A percentile compares a stretch with the other conserved stretches of the same genome.
phyloP scores from a whole-genome alignment of 1,140 invertebrate genomes.

The Cydia splendana region DNA sequence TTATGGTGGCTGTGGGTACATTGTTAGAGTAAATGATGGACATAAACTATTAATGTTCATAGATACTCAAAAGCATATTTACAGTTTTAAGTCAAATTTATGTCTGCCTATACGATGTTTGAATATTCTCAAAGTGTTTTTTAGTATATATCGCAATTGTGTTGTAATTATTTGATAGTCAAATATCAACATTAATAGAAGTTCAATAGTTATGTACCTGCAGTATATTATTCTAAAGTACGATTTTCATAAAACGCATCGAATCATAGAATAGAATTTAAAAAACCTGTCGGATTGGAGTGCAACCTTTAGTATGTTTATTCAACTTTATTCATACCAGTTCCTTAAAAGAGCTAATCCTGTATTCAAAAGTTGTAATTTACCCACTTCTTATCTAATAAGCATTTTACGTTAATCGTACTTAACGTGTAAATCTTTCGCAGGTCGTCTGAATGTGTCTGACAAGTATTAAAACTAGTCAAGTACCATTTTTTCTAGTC shows the following conservation, averaged over 20 bases:
- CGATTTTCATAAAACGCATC: background rate
- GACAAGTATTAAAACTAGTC: conserved; percentile 55
- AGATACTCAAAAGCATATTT: no score
- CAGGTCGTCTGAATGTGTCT: conserved; percentile 59
- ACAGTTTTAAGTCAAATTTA: no score
- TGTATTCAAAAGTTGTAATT: no score
- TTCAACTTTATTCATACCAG: no score
- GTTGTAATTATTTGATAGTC: no score
- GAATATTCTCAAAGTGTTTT: no score
- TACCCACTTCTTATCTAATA: background rate
- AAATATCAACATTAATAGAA: no score
- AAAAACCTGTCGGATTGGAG: no score
- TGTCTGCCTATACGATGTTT: no score
- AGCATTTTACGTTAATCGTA: conserved; percentile 4
- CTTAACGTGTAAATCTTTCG: conserved; percentile 51
- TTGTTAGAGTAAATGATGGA: background rate
- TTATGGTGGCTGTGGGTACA: background rate
- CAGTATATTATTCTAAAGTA: background rate
- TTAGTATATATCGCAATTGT: no score
- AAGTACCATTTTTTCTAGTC: conserved; percentile 42
- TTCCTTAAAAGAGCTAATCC: no score
- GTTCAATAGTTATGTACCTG: background rate
- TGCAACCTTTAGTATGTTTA: no score
- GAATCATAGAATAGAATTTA: background rate
- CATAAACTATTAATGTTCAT: background rate